Base-by-base conservation (phyloP, 30 jellyfish, hydroid and myxozoan species). In the Rhopilema esculentum region DNA sequence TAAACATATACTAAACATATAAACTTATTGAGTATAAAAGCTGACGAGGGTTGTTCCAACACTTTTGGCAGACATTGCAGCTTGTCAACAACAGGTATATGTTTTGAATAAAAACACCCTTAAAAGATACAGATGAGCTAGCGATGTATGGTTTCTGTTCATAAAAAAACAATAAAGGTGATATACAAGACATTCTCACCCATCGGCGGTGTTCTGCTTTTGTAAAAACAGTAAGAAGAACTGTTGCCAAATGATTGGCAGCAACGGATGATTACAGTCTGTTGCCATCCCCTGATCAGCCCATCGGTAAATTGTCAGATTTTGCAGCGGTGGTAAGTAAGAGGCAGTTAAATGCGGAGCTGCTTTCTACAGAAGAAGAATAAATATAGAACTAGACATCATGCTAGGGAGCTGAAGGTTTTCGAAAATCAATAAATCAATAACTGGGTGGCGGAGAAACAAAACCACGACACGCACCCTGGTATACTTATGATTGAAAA, bases 161-260 rank as follows among this genome's bases (percentile, higher is more conserved):
- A n/a, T n/a, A n/a, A n/a, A n/a, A n/a, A n/a, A n/a, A n/a, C n/a
- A n/a, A n/a, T n/a, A n/a, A n/a, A n/a, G n/a, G n/a, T 19, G 7
- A 8, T 23, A 7, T 71, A 12, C 82, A 64, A 19, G 50, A 32
- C 40, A 32, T 22, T 22, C 91, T 31, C 82, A 92, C 98, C 98
- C 96, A 17, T 91, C 84, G 16, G 66, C 90, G 16, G 85, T 53
- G 20, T 80, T 86, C 61, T 89, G 98, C 73, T 92, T 92, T 69
- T 87, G 93, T 75, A 93, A 81, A 65, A 73, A 93, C 32, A 93
- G 66, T 21, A 57, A 16, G 77, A 93, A 93, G 70, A 93, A 93
- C 83, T 88, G 91, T 50, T 93, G 98, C 98, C 98, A 93, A 1
- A 93, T 93, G 69, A 93, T 24, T 0, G 98, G 97, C 17, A 93